These are phyloP conservation scores for Conchocele bisecta DNA, from an alignment of 2,888 invertebrate genomes.

Conservation along the genomic window DNA sequence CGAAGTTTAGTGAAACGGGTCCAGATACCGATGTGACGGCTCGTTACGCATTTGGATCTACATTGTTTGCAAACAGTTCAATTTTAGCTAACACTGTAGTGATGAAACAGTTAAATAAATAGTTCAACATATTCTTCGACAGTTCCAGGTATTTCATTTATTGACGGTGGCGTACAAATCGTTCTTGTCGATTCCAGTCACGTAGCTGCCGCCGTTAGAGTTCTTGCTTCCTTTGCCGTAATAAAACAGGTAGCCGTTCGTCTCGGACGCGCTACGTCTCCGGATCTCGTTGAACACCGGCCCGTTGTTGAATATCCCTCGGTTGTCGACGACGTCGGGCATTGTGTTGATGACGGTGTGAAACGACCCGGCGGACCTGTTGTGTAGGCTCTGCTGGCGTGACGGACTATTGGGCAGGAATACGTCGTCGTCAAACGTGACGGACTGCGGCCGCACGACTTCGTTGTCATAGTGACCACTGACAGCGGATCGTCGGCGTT, in stretches of 20 bases:
- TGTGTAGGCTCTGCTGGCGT: background rate
- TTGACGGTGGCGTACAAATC: conserved; percentile 37
- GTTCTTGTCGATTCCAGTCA: conserved; percentile 28
- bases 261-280: conserved; percentile 10
- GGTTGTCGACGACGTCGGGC: background rate
- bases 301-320: conserved; percentile 34
- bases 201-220: conserved; percentile 8
- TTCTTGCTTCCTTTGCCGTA: conserved; percentile 38
- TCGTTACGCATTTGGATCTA: too few relatives aligned
- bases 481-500: conserved; percentile 17
- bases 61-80: too few relatives aligned
- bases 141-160: too few relatives aligned
- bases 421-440: conserved; percentile 44
- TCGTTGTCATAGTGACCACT: conserved; percentile 6
- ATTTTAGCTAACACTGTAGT: too few relatives aligned
- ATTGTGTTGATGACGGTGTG: background rate
- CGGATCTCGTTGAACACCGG: background rate
- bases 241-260: conserved; percentile 43
- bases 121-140: too few relatives aligned
- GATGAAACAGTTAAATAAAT: too few relatives aligned
- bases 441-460: conserved; percentile 25
- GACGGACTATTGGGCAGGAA: conserved; percentile 10
- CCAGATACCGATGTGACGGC: too few relatives aligned
- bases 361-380: background rate
- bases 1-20: too few relatives aligned